These are phyloP conservation scores for Ammospiza maritima DNA, from an alignment of 2,797 vertebrate species.

Conservation along the genomic window DNA sequence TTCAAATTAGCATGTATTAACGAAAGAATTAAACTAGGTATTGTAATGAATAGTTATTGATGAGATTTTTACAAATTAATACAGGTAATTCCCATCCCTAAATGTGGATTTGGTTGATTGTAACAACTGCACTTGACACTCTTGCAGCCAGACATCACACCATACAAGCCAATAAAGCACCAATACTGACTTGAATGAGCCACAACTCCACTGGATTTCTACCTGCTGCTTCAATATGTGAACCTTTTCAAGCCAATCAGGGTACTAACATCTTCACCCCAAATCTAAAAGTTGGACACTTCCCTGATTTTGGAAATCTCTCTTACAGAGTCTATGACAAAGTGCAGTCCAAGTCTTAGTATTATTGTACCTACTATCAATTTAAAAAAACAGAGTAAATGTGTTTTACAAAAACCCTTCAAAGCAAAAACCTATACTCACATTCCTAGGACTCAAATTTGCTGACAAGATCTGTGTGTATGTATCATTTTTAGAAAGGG, in stretches of 20 bases:
- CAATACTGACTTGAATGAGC: accelerated
- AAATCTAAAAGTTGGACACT: neutral
- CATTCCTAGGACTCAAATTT: neutral
- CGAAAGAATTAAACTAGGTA: neutral
- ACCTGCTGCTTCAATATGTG: neutral
- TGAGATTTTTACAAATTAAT: neutral
- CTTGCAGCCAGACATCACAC: neutral
- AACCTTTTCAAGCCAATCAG: neutral
- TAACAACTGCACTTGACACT: neutral
- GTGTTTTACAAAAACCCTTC: neutral
- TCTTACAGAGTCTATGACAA: neutral
- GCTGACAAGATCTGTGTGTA: conserved; percentile 23
- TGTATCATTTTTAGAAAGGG: conserved; percentile 1
- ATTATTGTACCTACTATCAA: neutral
- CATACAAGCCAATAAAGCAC: neutral
- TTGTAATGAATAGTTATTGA: neutral
- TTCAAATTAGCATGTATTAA: neutral
- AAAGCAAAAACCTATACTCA: neutral
- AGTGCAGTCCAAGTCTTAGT: neutral
- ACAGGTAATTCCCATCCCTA: neutral
- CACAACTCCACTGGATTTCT: neutral
- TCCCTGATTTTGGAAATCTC: neutral
- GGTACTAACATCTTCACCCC: neutral
- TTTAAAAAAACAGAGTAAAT: neutral
- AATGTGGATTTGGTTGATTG: neutral